Evolutionary conservation across 2,888 invertebrate species (phyloP).

Genomic region (Tolmerus cingulatus): DNA sequence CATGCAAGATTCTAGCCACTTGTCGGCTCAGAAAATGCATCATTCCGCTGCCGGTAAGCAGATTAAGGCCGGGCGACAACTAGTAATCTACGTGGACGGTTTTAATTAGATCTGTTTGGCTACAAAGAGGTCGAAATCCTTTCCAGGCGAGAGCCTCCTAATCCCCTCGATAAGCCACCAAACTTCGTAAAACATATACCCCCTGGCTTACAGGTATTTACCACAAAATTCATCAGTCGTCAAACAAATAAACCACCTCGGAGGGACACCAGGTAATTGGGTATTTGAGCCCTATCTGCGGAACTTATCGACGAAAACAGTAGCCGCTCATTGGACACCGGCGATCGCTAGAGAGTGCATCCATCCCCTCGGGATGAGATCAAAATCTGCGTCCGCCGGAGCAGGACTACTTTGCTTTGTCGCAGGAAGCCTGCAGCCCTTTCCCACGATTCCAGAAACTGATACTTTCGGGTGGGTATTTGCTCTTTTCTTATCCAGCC

Average conservation of each 20-base stretch:
- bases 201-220: not conserved
- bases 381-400: not conserved
- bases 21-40: not conserved
- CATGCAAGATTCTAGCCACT: not conserved
- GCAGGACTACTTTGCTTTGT: not conserved
- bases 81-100: constrained; percentile 13
- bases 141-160: not conserved
- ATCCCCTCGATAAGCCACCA: not conserved
- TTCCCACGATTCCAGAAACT: constrained; percentile 38
- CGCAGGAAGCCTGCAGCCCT: not conserved
- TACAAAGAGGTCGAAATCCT: constrained; percentile 5
- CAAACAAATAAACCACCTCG: constrained; percentile 18
- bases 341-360: not conserved
- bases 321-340: not conserved
- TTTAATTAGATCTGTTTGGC: constrained; percentile 38
- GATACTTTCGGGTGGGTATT: constrained; percentile 33
- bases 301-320: constrained; percentile 1
- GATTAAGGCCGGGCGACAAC: constrained; percentile 12
- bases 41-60: not conserved
- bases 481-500: not conserved
- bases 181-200: not conserved
- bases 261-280: constrained; percentile 8
- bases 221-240: not conserved
- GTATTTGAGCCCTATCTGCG: not conserved
- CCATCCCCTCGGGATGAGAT: constrained; percentile 1